These are phyloP conservation scores for Lithobius niger DNA, from an alignment of 1,140 invertebrate species.

Conservation along the genomic window DNA sequence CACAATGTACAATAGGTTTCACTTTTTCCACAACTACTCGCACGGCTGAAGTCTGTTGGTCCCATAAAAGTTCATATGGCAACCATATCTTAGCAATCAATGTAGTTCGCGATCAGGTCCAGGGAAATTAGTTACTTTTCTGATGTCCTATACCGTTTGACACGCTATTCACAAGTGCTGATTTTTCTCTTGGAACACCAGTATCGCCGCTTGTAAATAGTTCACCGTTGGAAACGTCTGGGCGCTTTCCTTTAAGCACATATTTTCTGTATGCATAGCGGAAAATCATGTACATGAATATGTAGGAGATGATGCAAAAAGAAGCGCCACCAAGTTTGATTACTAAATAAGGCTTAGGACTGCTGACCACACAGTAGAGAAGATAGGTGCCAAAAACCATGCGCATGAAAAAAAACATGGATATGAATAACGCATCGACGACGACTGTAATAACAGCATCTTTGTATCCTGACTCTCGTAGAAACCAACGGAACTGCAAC, in stretches of 20 bases:
- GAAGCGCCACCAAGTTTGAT: conserved; percentile 3
- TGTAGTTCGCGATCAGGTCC: no score
- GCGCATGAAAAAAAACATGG: conserved; percentile 1
- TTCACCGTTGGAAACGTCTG: no score
- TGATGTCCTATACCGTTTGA: no score
- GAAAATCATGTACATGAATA: background rate
- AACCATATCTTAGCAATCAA: no score
- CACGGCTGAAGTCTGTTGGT: no score
- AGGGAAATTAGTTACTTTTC: no score
- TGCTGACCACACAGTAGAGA: background rate
- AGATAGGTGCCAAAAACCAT: conserved; percentile 3
- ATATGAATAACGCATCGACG: background rate
- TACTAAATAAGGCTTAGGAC: background rate
- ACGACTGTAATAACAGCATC: background rate
- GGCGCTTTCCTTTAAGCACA: background rate
- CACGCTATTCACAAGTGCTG: no score
- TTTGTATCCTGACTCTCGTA: conserved; percentile 1
- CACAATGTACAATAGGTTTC: no score
- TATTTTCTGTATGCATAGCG: conserved; percentile 1
- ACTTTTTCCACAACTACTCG: no score
- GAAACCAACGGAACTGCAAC: background rate
- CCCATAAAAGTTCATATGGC: no score
- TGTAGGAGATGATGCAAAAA: background rate
- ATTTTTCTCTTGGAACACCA: no score
- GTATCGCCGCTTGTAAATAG: no score